Evolutionary conservation across 1,140 invertebrate species (phyloP).

Genomic region (Drosophila tsacasi): DNA sequence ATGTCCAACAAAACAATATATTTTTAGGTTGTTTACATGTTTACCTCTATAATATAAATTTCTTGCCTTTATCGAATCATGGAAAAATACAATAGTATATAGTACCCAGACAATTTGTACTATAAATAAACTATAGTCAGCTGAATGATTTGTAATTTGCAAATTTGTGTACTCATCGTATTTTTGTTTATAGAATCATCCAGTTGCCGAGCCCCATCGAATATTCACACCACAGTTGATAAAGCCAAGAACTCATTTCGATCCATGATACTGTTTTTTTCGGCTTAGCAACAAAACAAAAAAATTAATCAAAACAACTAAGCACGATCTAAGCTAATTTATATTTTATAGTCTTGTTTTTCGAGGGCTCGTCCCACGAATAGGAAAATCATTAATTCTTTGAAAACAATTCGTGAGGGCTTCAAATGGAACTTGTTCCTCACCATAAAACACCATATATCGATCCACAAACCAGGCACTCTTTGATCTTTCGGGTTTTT

Average conservation of each 20-base stretch:
- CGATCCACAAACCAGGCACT: slow-evolving; percentile 19
- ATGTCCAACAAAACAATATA: not conserved
- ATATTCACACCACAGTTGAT: slow-evolving; percentile 23
- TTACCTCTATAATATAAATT: not conserved
- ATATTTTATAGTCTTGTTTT: slow-evolving; percentile 30
- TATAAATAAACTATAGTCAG: not conserved
- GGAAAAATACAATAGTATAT: slow-evolving; percentile 18
- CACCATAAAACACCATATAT: slow-evolving; percentile 18
- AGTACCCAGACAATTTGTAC: not conserved
- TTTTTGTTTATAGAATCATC: slow-evolving; percentile 36
- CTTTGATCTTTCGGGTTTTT: slow-evolving; percentile 34
- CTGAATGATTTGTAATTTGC: slow-evolving; percentile 33
- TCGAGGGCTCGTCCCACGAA: slow-evolving; percentile 46
- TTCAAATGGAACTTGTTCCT: slow-evolving; percentile 26
- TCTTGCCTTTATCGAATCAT: not conserved
- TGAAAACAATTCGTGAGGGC: too few relatives aligned
- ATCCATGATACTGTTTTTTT: slow-evolving; percentile 11
- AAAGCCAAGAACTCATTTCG: slow-evolving; percentile 24
- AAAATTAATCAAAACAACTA: slow-evolving; percentile 3
- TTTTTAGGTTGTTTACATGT: slow-evolving; percentile 9
- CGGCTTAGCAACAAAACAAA: slow-evolving; percentile 18
- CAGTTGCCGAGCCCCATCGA: slow-evolving; percentile 4
- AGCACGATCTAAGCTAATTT: slow-evolving; percentile 15
- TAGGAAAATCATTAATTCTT: slow-evolving; percentile 12
- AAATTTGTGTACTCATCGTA: slow-evolving; percentile 35